Conservation (phyloP, 92 coral and sea anemone genomes). For the Palythoa grandiflora region DNA sequence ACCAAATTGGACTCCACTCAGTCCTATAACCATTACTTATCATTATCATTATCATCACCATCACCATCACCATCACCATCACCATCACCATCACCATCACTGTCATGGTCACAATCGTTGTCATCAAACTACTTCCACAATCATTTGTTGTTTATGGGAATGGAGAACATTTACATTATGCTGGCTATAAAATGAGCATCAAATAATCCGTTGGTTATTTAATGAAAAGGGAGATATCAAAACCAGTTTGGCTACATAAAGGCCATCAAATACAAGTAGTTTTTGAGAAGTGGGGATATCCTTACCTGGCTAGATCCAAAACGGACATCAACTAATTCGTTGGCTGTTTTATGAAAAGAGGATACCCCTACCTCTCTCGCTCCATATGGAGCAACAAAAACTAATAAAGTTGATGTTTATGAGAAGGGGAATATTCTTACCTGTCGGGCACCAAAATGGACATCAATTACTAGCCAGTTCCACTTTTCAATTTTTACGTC, state of each 20-base stretch:
- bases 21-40: too few species aligned
- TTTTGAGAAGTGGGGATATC: too few species aligned
- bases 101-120: background rate
- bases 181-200: background rate
- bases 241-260: background rate
- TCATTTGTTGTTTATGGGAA: background rate
- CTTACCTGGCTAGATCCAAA: background rate
- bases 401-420: background rate
- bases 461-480: conserved; percentile 98
- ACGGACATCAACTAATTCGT: background rate
- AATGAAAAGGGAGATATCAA: background rate
- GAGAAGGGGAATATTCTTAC: conserved; percentile 34
- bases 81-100: background rate
- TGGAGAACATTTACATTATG: background rate
- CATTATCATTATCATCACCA: too few species aligned
- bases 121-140: background rate
- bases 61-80: too few species aligned
- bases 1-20: too few species aligned
- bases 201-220: background rate
- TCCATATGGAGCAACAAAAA: background rate
- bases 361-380: background rate
- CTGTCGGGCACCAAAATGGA: conserved; percentile 79
- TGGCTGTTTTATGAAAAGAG: background rate
- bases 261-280: too few species aligned
- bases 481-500: conserved; percentile 94